These are phyloP conservation scores for Ctenodactylus gundi DNA, from an alignment of 2,113 vertebrate genomes.

Conservation along the genomic window DNA sequence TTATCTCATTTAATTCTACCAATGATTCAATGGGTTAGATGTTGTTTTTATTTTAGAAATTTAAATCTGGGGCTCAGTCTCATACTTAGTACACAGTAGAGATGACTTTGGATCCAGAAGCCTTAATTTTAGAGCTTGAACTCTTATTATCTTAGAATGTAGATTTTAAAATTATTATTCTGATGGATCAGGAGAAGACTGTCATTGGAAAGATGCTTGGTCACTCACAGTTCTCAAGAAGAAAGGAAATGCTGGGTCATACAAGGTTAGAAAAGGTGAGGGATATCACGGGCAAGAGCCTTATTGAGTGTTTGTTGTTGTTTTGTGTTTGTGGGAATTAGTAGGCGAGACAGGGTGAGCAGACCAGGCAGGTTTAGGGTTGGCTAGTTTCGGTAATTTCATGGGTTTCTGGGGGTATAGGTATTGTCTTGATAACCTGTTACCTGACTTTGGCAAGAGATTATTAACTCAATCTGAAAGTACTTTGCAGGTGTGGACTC, in stretches of 20 bases:
- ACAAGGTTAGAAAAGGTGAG: background rate
- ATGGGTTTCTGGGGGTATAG: too few species aligned
- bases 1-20: background rate
- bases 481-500: background rate
- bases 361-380: background rate
- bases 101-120: background rate
- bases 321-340: background rate
- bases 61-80: background rate
- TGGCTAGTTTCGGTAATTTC: background rate
- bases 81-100: background rate
- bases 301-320: too few species aligned
- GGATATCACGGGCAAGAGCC: background rate
- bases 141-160: background rate
- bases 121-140: background rate
- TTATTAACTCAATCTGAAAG: background rate
- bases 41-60: background rate
- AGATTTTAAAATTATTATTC: background rate
- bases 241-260: background rate
- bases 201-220: background rate
- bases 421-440: background rate
- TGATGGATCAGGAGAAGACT: background rate
- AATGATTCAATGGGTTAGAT: background rate
- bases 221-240: background rate
- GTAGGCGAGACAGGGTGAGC: background rate
- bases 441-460: background rate